Base-by-base conservation (phyloP, 2,797 vertebrate genomes). In the Thunnus albacares region DNA sequence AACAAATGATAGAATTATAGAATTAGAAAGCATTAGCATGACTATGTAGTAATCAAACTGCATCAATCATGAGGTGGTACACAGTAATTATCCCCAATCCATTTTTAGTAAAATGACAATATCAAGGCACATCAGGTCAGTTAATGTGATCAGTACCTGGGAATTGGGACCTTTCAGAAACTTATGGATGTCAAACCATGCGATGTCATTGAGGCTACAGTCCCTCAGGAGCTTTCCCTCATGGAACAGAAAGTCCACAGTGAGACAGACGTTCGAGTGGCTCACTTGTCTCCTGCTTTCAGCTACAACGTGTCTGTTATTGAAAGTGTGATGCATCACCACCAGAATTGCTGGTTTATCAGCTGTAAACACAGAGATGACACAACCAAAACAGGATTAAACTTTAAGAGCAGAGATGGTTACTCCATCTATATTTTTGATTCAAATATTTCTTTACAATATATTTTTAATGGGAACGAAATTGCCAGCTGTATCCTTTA, bases 271-370 rank as follows among this genome's bases (percentile, higher is more conserved):
- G 0, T 57, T 28, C 0, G 0, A 10, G 1, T 53, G 13, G 0
- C 7, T 7, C 75, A 64, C 75, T 11, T 2, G 61, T 28, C 60
- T 51, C 0, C 35, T n/a, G 59, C 71, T 88, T 1, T 59, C 2
- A 30, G 20, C 15, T 2, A 84, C 2, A 4, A 69, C 0, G 0
- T 11, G 2, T 0, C 77, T 0, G 0, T 0, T 12, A 6, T 71
- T 0, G 12, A 47, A 63, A 45, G 75, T 89, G 83, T 85, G 85
- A 79, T 93, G 90, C 85, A 90, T 85, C 77, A 90, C 85, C 76
- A 90, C 86, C 75, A 92, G 79, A 22, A 89, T 53, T 1, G 1
- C 6, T 11, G 52, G 62, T 72, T 87, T 90, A 18, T 1, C 7
- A 3, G 0, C 88, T 86, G 75, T 1, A 22, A 53, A 4, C 3